phyloP scores from a whole-genome alignment of 2,888 invertebrate species.

The Acronicta leporina region DNA sequence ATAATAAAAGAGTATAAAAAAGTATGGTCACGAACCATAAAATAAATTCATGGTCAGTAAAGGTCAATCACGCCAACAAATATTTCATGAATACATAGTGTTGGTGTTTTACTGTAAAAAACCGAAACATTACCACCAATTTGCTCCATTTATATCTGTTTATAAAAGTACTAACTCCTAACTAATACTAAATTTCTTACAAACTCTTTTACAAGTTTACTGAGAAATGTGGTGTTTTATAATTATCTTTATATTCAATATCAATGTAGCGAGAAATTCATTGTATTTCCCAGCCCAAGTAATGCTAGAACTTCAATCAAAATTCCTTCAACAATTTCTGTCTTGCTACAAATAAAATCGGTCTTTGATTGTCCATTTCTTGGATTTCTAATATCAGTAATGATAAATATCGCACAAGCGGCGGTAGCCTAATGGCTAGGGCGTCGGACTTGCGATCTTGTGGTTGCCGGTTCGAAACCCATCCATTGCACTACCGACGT shows the following conservation, averaged over 20 bases:
- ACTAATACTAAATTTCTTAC: not conserved
- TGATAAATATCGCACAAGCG: not conserved
- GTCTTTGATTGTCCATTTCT: not conserved
- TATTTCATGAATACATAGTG: slow-evolving; percentile 14
- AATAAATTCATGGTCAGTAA: slow-evolving; percentile 38
- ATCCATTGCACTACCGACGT: no score
- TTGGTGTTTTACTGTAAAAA: not conserved
- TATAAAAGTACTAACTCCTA: no score
- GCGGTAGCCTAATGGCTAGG: no score
- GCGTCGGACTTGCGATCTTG: no score
- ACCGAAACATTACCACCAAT: no score
- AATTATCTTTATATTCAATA: not conserved
- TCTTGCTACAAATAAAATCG: not conserved
- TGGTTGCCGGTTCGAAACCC: no score
- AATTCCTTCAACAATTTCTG: slow-evolving; percentile 6
- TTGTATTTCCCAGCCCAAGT: not conserved
- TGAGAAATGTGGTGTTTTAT: not conserved
- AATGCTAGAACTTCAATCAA: slow-evolving; percentile 1
- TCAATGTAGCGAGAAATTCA: slow-evolving; percentile 7
- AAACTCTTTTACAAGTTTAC: no score
- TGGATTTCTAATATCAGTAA: not conserved
- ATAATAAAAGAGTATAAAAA: not conserved
- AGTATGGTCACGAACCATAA: slow-evolving; percentile 13
- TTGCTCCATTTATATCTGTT: no score
- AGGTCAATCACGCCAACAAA: slow-evolving; percentile 32